Conservation (phyloP, 2,113 vertebrate genomes). For the Atlantisia rogersi region DNA sequence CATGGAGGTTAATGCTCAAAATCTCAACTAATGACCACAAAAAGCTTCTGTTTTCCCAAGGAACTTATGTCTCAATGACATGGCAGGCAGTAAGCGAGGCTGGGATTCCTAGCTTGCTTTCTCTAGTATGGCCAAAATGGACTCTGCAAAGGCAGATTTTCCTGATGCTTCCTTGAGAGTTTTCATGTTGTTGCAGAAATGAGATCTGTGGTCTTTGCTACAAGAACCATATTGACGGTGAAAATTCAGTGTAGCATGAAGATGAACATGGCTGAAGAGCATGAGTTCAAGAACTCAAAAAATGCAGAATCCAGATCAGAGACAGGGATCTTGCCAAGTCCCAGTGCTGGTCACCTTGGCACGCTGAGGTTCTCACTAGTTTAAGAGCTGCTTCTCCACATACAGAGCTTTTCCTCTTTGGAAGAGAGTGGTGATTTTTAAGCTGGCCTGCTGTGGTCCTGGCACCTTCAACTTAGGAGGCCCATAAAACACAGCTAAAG, state of each 20-base stretch:
- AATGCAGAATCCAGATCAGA: background rate
- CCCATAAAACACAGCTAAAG: background rate
- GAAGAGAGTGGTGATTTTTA: background rate
- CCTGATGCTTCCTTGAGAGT: background rate
- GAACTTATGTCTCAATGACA: background rate
- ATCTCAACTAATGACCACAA: background rate
- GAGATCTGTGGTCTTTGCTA: background rate
- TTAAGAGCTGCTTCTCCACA: background rate
- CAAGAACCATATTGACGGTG: accelerated
- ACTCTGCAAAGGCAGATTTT: background rate
- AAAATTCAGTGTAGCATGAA: background rate
- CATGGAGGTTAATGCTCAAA: background rate
- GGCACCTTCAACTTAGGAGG: background rate
- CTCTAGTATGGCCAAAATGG: background rate
- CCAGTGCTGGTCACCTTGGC: background rate
- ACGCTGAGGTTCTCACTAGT: background rate
- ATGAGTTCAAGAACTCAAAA: accelerated
- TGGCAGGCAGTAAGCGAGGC: background rate
- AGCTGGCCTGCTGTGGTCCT: background rate
- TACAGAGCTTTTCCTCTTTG: background rate
- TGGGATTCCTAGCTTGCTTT: background rate
- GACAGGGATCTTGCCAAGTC: background rate
- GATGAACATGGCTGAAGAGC: background rate
- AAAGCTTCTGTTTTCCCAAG: background rate
- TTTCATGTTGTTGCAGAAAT: accelerated